These are phyloP conservation scores for Chrysolina oricalcia DNA, from an alignment of 2,888 invertebrate species.

Conservation along the genomic window DNA sequence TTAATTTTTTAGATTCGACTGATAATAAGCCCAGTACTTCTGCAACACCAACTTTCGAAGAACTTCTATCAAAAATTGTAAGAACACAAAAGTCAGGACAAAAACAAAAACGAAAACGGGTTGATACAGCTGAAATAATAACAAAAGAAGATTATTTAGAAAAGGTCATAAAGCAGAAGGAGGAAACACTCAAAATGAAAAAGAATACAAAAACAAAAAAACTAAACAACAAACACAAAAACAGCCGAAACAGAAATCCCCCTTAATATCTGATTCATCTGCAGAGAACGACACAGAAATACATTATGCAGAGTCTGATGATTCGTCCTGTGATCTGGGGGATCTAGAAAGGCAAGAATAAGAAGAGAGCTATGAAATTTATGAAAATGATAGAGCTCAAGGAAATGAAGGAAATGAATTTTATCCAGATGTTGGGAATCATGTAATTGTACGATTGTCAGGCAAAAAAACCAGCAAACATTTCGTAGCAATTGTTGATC, in stretches of 20 bases:
- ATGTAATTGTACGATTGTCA: constrained; percentile 28
- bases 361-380: constrained; percentile 10
- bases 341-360: constrained; percentile 19
- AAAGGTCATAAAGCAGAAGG: constrained; percentile 28
- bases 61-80: constrained; percentile 23
- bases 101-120: constrained; percentile 8
- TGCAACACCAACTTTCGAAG: constrained; percentile 21
- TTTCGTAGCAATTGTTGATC: constrained; percentile 12
- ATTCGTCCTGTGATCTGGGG: constrained; percentile 19
- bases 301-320: constrained; percentile 32
- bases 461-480: constrained; percentile 24
- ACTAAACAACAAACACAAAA: constrained; percentile 27
- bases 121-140: constrained; percentile 28
- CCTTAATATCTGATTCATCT: constrained; percentile 20
- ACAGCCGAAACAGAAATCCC: neutral
- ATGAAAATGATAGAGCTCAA: constrained; percentile 5
- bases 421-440: constrained; percentile 25
- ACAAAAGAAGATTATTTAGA: constrained; percentile 26
- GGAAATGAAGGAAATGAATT: constrained; percentile 15
- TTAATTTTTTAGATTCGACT: constrained; percentile 21
- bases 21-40: constrained; percentile 29
- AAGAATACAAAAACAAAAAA: constrained; percentile 21
- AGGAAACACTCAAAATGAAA: constrained; percentile 13
- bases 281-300: constrained; percentile 21
- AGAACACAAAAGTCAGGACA: constrained; percentile 27